Evolutionary conservation across 2,888 invertebrate genomes (phyloP), one percentile per base, ranked within the genome.

Genomic region (Calephelis perditalis): DNA sequence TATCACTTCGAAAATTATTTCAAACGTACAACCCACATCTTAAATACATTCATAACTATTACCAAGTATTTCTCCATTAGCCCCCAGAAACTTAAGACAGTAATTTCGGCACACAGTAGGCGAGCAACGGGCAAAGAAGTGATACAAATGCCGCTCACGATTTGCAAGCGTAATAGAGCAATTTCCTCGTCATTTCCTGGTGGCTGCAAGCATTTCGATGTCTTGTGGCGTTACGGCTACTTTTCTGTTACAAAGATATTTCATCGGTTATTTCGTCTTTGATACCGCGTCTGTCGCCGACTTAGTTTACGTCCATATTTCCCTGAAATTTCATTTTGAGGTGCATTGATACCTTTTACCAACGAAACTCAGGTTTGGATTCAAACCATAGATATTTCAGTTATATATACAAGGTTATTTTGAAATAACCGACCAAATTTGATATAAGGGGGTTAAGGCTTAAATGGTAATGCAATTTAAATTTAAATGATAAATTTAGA

Each of bases 101-200:
- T 73, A 69, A 65, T 68, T 66, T 66, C 68, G 59, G 68, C 68
- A 72, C 67, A 71, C 73, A 75, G 77, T 75, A 72, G 73, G 76
- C 76, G 82, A 78, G 80, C 85, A 86, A 82, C 84, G 79, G 77
- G 82, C 81, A 77, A 85, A 85, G 81, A 81, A 83, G 82, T 84
- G 82, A 83, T 86, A 83, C 77, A 77, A 82, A 86, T 84, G 87
- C 87, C 86, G 82, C 86, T 82, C 87, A 85, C 87, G 87, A 82
- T 81, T 83, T 79, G 79, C 81, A 82, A 82, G 82, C 82, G 77
- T 86, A 87, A 87, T 87, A 84, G 86, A 81, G 86, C 87, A 86
- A 87, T 87, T 87, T 87, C 86, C 86, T 77, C 75, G 81, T 84
- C 83, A 84, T 86, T 86, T 87, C 86, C 85, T 81, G 73, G 76